phyloP scores from a whole-genome alignment of 2,797 vertebrate species.

The Odontamblyopus rebecca region DNA sequence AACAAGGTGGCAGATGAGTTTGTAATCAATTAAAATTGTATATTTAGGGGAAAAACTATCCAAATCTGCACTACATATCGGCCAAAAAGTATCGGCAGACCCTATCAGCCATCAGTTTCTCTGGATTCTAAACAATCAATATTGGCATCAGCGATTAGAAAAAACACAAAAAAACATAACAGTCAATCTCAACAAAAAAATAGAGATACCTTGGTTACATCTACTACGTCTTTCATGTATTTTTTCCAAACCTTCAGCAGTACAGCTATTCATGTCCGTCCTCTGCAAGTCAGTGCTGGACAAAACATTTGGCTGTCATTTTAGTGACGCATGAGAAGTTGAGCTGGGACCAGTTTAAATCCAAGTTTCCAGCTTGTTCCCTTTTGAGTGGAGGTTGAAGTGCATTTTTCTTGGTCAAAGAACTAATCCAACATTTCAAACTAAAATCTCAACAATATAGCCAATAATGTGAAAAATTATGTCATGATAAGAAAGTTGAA shows the following conservation, averaged over 20 bases:
- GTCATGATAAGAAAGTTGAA: neutral
- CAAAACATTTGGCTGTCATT: neutral
- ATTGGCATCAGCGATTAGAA: too few species aligned
- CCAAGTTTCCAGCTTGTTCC: conserved; percentile 11
- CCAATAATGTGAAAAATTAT: neutral
- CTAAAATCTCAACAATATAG: neutral
- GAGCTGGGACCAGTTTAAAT: conserved; percentile 2
- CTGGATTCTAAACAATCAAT: too few species aligned
- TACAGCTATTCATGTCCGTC: neutral
- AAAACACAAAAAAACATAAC: too few species aligned
- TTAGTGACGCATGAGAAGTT: neutral
- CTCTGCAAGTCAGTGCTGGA: neutral
- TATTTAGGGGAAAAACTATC: too few species aligned
- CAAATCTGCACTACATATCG: too few species aligned
- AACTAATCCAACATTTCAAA: neutral
- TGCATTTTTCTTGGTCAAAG: neutral
- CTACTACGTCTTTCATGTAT: neutral
- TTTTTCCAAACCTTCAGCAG: neutral
- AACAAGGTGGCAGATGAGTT: too few species aligned
- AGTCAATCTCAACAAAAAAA: too few species aligned
- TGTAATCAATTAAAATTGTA: too few species aligned
- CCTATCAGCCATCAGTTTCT: too few species aligned
- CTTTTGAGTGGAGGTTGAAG: neutral
- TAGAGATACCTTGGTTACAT: too few species aligned
- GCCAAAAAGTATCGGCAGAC: too few species aligned